phyloP scores from a whole-genome alignment of 2,888 invertebrate species.

The Ypsolopha sequella region DNA sequence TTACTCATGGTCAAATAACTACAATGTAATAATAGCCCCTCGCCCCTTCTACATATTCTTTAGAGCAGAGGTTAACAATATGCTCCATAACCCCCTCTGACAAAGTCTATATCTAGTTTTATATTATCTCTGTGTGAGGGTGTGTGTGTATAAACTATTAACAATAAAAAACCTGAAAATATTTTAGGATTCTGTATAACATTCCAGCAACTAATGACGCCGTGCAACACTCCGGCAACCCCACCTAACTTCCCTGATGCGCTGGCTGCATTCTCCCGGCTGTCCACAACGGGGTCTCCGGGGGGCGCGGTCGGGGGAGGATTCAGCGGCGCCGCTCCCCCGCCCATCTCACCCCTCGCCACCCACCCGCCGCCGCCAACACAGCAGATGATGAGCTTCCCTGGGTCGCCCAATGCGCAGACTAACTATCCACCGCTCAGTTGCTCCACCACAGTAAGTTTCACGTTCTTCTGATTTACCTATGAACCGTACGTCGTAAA shows the following conservation, averaged over 20 bases:
- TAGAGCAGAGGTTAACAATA: background rate
- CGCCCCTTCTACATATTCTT: background rate
- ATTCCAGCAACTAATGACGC: slow-evolving; percentile 83
- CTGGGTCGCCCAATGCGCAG: slow-evolving; percentile 44
- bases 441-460: slow-evolving; percentile 39
- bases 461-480: background rate
- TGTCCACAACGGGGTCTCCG: slow-evolving; percentile 76
- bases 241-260: slow-evolving; percentile 96
- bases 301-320: slow-evolving; percentile 29
- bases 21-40: too few relatives aligned
- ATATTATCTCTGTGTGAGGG: too few relatives aligned
- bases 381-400: slow-evolving; percentile 42
- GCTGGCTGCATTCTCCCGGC: slow-evolving; percentile 87
- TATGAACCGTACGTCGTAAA: too few relatives aligned
- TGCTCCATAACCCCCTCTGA: too few relatives aligned
- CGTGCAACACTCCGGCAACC: slow-evolving; percentile 94
- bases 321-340: slow-evolving; percentile 53
- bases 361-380: slow-evolving; percentile 48
- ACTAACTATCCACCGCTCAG: slow-evolving; percentile 52
- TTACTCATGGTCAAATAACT: too few relatives aligned
- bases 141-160: too few relatives aligned
- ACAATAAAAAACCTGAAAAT: too few relatives aligned
- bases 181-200: too few relatives aligned
- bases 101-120: too few relatives aligned
- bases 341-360: slow-evolving; percentile 54